phyloP scores from a whole-genome alignment of 2,888 invertebrate species.

The Acronicta alni region DNA sequence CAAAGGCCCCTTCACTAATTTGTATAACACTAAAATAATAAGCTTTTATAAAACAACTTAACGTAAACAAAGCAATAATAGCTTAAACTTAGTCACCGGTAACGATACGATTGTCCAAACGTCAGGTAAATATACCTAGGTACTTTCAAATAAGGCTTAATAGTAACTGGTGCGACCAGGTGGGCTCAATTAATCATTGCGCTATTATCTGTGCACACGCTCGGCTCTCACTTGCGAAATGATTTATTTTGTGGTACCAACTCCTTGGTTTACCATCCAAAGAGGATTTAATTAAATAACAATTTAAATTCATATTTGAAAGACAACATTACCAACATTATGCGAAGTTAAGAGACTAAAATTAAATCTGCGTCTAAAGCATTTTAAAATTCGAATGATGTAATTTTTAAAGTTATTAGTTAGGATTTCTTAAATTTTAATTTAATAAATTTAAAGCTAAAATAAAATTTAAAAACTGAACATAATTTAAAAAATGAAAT shows the following conservation, averaged over 20 bases:
- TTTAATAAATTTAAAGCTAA: too few relatives aligned
- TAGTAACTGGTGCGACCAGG: slow-evolving; percentile 52
- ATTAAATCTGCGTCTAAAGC: neutral
- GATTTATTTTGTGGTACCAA: slow-evolving; percentile 48
- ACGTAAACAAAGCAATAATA: slow-evolving; percentile 25
- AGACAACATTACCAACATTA: neutral
- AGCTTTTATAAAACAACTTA: slow-evolving; percentile 4
- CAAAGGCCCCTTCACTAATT: too few relatives aligned
- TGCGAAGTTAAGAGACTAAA: too few relatives aligned
- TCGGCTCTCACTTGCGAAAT: slow-evolving; percentile 48
- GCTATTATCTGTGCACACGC: slow-evolving; percentile 47
- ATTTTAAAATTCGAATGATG: neutral
- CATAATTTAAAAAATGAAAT: too few relatives aligned
- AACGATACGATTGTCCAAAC: slow-evolving; percentile 3
- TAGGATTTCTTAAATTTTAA: too few relatives aligned
- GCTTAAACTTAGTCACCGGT: slow-evolving; percentile 21
- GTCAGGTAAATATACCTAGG: slow-evolving; percentile 10
- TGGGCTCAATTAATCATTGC: slow-evolving; percentile 60
- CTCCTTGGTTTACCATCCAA: slow-evolving; percentile 19
- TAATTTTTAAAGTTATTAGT: too few relatives aligned
- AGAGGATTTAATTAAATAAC: slow-evolving; percentile 19
- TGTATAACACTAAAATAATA: too few relatives aligned
- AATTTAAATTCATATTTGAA: too few relatives aligned
- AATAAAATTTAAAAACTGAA: too few relatives aligned
- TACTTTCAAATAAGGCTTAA: slow-evolving; percentile 46